These are phyloP conservation scores for Gymnoscelis rufifasciata DNA, from an alignment of 2,888 invertebrate genomes.

Conservation along the genomic window DNA sequence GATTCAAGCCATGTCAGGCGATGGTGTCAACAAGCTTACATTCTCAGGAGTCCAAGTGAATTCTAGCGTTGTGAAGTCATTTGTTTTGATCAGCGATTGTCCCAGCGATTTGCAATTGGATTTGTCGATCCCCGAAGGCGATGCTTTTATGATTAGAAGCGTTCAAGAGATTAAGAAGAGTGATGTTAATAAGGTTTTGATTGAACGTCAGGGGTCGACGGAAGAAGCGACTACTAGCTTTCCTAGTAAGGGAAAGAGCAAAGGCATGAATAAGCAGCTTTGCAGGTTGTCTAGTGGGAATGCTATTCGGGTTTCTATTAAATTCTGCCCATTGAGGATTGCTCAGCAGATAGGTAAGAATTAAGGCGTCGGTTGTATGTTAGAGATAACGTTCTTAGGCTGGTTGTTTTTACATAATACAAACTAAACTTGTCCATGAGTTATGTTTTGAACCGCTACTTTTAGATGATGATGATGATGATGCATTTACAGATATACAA, in stretches of 20 bases:
- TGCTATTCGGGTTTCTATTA: conserved; percentile 57
- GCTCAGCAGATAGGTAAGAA: conserved; percentile 49
- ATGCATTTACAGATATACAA: no score
- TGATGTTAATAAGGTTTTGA: conserved; percentile 59
- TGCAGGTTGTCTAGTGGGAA: conserved; percentile 60
- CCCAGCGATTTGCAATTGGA: conserved; percentile 58
- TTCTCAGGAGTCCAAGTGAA: conserved; percentile 56
- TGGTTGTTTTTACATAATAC: no score
- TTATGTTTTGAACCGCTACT: no score
- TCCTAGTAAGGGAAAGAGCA: conserved; percentile 42
- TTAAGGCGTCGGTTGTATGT: neutral
- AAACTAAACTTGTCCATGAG: no score
- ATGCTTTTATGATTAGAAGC: conserved; percentile 54
- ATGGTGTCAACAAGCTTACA: conserved; percentile 55
- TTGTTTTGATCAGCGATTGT: conserved; percentile 63
- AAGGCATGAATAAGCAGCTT: conserved; percentile 53
- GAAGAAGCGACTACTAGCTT: no score
- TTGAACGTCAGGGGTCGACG: conserved; percentile 43
- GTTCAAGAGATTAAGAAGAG: conserved; percentile 62
- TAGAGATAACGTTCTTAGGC: no score
- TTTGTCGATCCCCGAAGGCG: conserved; percentile 50
- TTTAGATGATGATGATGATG: no score
- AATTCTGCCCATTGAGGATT: conserved; percentile 55
- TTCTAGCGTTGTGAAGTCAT: conserved; percentile 43
- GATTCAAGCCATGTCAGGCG: conserved; percentile 61